Evolutionary conservation across 2,797 vertebrate genomes (phyloP), one percentile per base, ranked within the genome.

Genomic region (Hafferia zeledoni): DNA sequence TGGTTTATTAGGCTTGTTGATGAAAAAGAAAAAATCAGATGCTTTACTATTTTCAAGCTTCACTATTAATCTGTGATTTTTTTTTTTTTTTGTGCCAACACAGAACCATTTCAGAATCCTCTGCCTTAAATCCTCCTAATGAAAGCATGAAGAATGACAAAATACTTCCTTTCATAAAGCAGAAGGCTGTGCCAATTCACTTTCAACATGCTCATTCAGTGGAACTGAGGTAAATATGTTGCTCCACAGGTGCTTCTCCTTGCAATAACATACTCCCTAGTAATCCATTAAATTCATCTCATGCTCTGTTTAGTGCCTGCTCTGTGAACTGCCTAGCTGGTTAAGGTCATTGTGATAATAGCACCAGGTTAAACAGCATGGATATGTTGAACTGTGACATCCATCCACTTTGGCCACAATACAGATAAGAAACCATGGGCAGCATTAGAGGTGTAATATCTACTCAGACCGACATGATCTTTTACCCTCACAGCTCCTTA

Each of bases 21-120:
- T 97, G 94, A 97, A 97, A 98, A 98, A 96, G 97, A 94, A 94
- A 96, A 97, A 97, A 97, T 98, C 97, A 95, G 97, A 96, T 91
- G 93, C 95, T 97, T 96, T 95, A 83, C 95, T 94, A 93, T 97
- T 96, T 97, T 95, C 91, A 80, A 95, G 93, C 84, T 91, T 96
- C 88, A 81, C 86, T 95, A 96, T 98, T 97, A 96, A 97, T 97
- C 97, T 96, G 84, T 61, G 61, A 91, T 72, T 52, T 93, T 92
- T 70, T 52, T 92, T 70, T 52, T 39, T 71, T 70, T 61, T 61
- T 83, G 78, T 94, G 94, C 94, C 87, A 92, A 95, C 76, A 83
- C 33, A 74, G 89, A 97, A 92, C 90, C 79, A 80, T 97, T 97
- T 97, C 95, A 94, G 94, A 89, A 93, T 96, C 85, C 94, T 93